Percentiles rank a stretch among this genome's conserved stretches.
These are phyloP conservation scores for Notarius lentiginosus DNA, from an alignment of 2,113 vertebrate genomes.

Conservation along the genomic window DNA sequence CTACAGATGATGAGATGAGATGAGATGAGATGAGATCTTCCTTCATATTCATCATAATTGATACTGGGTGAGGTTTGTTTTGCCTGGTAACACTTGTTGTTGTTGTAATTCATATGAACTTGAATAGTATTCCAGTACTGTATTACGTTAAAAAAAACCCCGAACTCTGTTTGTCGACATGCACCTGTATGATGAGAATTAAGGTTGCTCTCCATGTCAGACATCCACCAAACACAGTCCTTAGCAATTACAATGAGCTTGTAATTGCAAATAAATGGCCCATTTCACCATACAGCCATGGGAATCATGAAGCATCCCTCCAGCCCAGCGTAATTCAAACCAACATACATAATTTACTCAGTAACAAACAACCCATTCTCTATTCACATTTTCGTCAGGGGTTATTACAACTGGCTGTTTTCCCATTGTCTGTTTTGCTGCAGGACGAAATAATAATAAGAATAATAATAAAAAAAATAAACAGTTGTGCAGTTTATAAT, in stretches of 20 bases:
- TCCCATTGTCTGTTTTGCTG: slow-evolving; percentile 45
- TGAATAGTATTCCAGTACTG: not conserved
- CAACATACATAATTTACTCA: slow-evolving; percentile 47
- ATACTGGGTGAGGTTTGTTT: too few relatives aligned
- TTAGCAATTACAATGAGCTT: slow-evolving; percentile 26
- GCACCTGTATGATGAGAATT: not conserved
- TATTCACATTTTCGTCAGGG: slow-evolving; percentile 18
- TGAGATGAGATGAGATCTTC: too few relatives aligned
- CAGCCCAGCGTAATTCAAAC: slow-evolving; percentile 33
- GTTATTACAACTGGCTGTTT: slow-evolving; percentile 40
- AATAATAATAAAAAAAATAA: slow-evolving; percentile 20
- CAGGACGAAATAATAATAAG: slow-evolving; percentile 7
- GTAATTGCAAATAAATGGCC: slow-evolving; percentile 48
- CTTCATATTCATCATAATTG: too few relatives aligned
- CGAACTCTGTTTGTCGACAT: not conserved
- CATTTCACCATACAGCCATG: slow-evolving; percentile 19
- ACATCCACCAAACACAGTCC: slow-evolving; percentile 11
- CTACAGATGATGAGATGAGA: too few relatives aligned
- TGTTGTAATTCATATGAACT: not conserved
- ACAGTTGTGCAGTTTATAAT: slow-evolving; percentile 37
- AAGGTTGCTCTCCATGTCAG: not conserved
- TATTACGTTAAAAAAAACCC: not conserved
- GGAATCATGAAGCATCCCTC: slow-evolving; percentile 15
- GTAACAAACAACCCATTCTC: slow-evolving; percentile 29
- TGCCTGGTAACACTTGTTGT: too few relatives aligned